Percentiles rank a stretch among this genome's conserved stretches.
phyloP scores from a whole-genome alignment of 2,113 vertebrate species.

The Pachycephala philippinensis region DNA sequence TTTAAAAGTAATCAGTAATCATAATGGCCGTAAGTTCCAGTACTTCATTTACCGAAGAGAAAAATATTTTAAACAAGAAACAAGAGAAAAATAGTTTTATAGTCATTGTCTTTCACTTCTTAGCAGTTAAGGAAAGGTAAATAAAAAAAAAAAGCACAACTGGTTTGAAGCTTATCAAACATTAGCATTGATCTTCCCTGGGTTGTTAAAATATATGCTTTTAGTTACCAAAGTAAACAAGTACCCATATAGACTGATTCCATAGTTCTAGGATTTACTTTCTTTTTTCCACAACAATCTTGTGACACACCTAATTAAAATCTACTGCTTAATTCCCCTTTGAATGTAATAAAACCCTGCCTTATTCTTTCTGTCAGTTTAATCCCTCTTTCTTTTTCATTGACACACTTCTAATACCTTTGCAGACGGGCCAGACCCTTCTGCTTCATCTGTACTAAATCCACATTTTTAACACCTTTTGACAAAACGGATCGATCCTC shows the following conservation, averaged over 20 bases:
- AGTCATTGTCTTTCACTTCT: not conserved
- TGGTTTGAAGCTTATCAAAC: not conserved
- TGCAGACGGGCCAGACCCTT: slow-evolving; percentile 16
- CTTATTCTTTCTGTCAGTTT: slow-evolving; percentile 39
- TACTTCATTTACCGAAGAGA: not conserved
- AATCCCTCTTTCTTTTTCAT: slow-evolving; percentile 49
- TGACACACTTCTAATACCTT: slow-evolving; percentile 52
- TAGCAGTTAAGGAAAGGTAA: not conserved
- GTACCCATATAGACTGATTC: not conserved
- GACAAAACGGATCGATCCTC: slow-evolving; percentile 44
- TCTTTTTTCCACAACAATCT: slow-evolving; percentile 26
- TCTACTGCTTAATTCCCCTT: slow-evolving; percentile 28
- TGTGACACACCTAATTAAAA: slow-evolving; percentile 63
- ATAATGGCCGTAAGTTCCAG: not conserved
- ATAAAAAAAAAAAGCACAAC: not conserved
- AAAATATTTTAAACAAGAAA: no score
- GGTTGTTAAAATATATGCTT: not conserved
- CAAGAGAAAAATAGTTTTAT: not conserved
- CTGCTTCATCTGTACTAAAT: not conserved
- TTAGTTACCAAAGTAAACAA: slow-evolving; percentile 30
- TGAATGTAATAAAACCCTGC: not conserved
- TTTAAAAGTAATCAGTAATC: not conserved
- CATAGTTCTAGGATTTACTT: not conserved
- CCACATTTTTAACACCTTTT: slow-evolving; percentile 28
- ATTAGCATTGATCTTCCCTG: not conserved